These are phyloP conservation scores for Stichopus horrens DNA, from an alignment of 53 echinoderm and acorn worm genomes.

Conservation along the genomic window DNA sequence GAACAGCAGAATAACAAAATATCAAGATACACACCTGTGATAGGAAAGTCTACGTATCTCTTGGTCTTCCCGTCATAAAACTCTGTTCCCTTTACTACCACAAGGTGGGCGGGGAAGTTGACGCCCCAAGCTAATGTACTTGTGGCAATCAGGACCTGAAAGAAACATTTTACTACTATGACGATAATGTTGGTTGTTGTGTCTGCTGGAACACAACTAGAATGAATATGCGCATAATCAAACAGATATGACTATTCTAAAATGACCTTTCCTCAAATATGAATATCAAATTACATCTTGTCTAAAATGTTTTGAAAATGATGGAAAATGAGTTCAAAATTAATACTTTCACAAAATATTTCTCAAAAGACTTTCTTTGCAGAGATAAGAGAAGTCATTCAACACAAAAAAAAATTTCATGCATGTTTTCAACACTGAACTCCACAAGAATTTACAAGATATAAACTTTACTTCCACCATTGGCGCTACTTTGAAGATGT, in stretches of 20 bases:
- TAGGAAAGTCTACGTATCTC: conserved; percentile 97
- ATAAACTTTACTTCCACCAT: too few species aligned
- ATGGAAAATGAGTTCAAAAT: too few species aligned
- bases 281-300: too few species aligned
- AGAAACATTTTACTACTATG: background rate
- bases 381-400: too few species aligned
- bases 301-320: too few species aligned
- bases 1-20: background rate
- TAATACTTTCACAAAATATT: too few species aligned
- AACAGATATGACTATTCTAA: background rate
- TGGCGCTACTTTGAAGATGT: too few species aligned
- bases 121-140: conserved; percentile 99
- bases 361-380: too few species aligned
- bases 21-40: conserved; percentile 72
- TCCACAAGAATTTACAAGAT: too few species aligned
- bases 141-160: conserved; percentile 92
- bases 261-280: background rate
- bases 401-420: too few species aligned
- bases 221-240: background rate
- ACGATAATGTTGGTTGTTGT: background rate
- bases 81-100: conserved; percentile 97
- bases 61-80: conserved; percentile 99
- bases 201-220: background rate
- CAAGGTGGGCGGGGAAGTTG: conserved; percentile 96
- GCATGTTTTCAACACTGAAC: too few species aligned